A percentile compares a stretch with the other conserved stretches of the same genome.
Evolutionary conservation across 2,113 vertebrate species (phyloP).

Genomic region (Mus spicilegus): DNA sequence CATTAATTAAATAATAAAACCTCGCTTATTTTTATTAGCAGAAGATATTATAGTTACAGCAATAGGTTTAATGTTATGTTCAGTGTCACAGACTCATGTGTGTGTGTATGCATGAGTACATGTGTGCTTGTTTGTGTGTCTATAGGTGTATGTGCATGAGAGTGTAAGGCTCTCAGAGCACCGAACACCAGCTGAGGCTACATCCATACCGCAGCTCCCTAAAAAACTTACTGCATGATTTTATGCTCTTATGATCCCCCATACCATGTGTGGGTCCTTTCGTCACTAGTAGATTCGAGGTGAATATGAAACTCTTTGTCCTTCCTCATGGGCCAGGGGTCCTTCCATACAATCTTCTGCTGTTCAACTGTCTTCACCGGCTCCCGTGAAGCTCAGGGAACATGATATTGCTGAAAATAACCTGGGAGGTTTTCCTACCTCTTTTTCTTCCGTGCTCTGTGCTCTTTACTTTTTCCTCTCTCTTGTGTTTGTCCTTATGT

Average conservation of each 20-base stretch:
- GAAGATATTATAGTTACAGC: not conserved
- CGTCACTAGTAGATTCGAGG: not conserved
- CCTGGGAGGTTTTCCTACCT: no score
- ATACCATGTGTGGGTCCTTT: not conserved
- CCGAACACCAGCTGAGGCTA: not conserved
- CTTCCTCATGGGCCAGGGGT: not conserved
- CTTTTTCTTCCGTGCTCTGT: not conserved
- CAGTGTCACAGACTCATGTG: not conserved
- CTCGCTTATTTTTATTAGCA: not conserved
- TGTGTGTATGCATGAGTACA: not conserved
- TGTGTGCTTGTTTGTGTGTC: not conserved
- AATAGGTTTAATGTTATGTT: not conserved
- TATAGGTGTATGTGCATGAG: no score
- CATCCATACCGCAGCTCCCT: not conserved
- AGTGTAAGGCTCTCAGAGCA: not conserved
- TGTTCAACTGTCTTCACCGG: not conserved
- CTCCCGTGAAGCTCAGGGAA: not conserved
- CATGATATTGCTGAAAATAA: not conserved
- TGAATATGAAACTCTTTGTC: not conserved
- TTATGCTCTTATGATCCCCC: not conserved
- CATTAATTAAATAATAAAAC: not conserved
- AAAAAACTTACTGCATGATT: not conserved
- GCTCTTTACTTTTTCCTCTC: no score
- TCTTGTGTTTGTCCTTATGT: not conserved
- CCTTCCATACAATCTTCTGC: no score